Conservation (phyloP, 2,888 invertebrate genomes). For the Drosophila algonquin region DNA sequence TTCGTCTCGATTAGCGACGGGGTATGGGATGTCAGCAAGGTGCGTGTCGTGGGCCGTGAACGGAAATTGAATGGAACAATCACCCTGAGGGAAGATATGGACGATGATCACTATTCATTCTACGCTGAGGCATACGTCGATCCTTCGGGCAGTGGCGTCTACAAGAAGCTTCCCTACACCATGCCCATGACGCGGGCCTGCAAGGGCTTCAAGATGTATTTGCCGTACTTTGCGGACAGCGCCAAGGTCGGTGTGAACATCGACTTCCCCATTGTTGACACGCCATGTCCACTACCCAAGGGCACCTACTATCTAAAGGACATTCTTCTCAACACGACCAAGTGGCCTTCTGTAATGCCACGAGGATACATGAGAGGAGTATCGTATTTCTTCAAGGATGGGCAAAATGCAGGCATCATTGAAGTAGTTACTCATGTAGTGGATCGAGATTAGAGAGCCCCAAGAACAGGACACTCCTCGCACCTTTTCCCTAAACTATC, state of each 20-base stretch:
- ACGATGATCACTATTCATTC: neutral
- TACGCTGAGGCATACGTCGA: slow-evolving; percentile 16
- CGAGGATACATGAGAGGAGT: slow-evolving; percentile 14
- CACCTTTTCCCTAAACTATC: neutral
- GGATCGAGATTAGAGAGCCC: neutral
- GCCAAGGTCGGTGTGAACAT: slow-evolving; percentile 13
- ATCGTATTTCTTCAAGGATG: neutral
- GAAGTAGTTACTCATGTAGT: neutral
- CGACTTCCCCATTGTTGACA: neutral
- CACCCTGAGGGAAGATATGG: neutral
- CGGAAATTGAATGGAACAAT: slow-evolving; percentile 5
- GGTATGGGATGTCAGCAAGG: neutral
- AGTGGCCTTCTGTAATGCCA: slow-evolving; percentile 11
- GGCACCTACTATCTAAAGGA: slow-evolving; percentile 15
- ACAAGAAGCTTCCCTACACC: slow-evolving; percentile 8
- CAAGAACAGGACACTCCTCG: neutral
- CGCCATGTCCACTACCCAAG: slow-evolving; percentile 16
- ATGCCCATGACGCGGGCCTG: slow-evolving; percentile 3
- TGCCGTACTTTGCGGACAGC: neutral
- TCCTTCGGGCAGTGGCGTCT: slow-evolving; percentile 15
- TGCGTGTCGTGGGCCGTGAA: slow-evolving; percentile 11
- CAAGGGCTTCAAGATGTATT: neutral
- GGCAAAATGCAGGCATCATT: neutral
- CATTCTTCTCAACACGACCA: slow-evolving; percentile 1
- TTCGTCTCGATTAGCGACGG: neutral